These are phyloP conservation scores for Sarcophilus harrisii DNA, from an alignment of 2,797 vertebrate species.

Conservation along the genomic window DNA sequence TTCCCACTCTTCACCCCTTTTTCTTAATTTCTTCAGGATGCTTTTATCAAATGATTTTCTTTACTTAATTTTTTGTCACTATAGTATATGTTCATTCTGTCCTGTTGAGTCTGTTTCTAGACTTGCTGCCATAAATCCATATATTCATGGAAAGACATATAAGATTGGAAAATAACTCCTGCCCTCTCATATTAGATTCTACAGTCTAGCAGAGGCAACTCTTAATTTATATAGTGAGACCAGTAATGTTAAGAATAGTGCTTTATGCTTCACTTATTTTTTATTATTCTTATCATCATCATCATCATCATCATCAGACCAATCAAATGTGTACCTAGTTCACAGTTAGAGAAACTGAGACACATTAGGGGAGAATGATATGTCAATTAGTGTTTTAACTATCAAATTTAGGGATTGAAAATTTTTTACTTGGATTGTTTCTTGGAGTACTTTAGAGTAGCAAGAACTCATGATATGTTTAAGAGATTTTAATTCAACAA, in stretches of 20 bases:
- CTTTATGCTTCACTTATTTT: not conserved
- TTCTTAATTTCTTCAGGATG: not conserved
- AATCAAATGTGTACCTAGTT: not conserved
- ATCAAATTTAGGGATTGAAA: not conserved
- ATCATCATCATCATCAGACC: not conserved
- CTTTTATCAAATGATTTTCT: not conserved
- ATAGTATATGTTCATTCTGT: not conserved
- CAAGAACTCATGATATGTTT: not conserved
- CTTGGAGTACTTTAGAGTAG: not conserved
- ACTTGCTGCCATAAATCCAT: not conserved
- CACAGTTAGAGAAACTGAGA: not conserved
- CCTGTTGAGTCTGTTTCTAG: not conserved
- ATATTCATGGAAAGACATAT: not conserved
- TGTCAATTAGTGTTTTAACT: not conserved
- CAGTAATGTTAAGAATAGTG: not conserved
- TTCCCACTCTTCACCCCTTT: not conserved
- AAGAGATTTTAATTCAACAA: not conserved
- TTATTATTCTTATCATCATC: not conserved
- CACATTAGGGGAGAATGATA: not conserved
- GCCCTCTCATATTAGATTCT: not conserved
- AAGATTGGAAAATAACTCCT: not conserved
- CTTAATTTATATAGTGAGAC: not conserved
- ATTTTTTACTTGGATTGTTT: not conserved
- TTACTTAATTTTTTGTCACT: not conserved
- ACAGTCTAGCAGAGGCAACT: not conserved